phyloP scores from a whole-genome alignment of 2,113 vertebrate species.

The Calcarius ornatus region DNA sequence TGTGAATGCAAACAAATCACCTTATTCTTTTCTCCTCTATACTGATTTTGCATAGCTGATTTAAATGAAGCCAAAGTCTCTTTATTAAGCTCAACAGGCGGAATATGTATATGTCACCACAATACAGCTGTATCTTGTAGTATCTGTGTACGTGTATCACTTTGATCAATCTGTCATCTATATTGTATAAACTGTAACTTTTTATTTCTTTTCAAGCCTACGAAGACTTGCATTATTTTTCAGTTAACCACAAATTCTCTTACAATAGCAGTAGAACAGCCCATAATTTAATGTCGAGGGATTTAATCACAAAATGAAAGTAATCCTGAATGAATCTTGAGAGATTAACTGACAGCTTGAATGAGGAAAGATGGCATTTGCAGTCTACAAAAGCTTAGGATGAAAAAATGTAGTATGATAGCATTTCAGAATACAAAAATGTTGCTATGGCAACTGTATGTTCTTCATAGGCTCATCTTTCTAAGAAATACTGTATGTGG shows the following conservation, averaged over 20 bases:
- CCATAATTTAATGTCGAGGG: not conserved
- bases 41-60: not conserved
- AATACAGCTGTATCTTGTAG: not conserved
- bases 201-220: not conserved
- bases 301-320: conserved; percentile 12
- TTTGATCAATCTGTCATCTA: not conserved
- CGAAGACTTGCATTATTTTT: not conserved
- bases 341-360: conserved; percentile 32
- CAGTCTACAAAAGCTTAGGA: not conserved
- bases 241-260: not conserved
- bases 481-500: not conserved
- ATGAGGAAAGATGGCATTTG: conserved; percentile 14
- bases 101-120: not conserved
- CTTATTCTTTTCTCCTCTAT: not conserved
- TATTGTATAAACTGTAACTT: not conserved
- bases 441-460: conserved; percentile 40
- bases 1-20: not conserved
- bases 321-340: not conserved
- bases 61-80: not conserved
- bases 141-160: not conserved
- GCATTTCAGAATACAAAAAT: conserved; percentile 6
- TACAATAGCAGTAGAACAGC: not conserved
- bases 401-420: not conserved
- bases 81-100: not conserved
- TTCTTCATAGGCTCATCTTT: not conserved